phyloP scores from a whole-genome alignment of 2,888 invertebrate species.

The Sinodicranocentrus sp. region DNA sequence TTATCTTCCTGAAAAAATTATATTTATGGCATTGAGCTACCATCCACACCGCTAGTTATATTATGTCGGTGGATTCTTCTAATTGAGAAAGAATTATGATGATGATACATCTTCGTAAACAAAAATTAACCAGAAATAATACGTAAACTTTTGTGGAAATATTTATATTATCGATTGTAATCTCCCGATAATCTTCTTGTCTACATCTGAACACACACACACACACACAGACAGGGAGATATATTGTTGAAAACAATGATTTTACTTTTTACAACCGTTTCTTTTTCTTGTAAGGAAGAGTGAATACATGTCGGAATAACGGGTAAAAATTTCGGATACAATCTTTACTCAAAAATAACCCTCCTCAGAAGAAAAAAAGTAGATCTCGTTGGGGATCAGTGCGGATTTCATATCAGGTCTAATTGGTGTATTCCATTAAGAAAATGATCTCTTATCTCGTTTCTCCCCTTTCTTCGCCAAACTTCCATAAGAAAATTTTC shows the following conservation, averaged over 20 bases:
- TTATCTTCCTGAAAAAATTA: slow-evolving; percentile 3
- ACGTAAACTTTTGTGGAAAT: background rate
- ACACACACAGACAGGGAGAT: too few species aligned
- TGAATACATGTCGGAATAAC: slow-evolving; percentile 16
- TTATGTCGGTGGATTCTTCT: background rate
- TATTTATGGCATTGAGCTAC: background rate
- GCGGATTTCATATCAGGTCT: background rate
- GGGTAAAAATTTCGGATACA: slow-evolving; percentile 13
- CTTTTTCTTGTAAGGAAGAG: slow-evolving; percentile 5
- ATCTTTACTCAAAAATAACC: slow-evolving; percentile 2
- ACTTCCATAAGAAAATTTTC: background rate
- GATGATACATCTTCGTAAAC: background rate
- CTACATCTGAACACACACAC: too few species aligned
- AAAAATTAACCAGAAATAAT: background rate
- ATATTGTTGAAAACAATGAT: too few species aligned
- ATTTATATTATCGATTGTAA: background rate
- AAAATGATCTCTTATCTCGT: slow-evolving; percentile 9
- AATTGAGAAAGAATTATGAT: background rate
- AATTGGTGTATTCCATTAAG: slow-evolving; percentile 22
- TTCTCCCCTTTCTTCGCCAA: background rate
- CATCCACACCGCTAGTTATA: background rate
- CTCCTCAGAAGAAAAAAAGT: background rate
- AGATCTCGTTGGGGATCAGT: background rate
- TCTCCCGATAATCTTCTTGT: background rate
- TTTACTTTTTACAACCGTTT: background rate